Evolutionary conservation across 37 sponge, comb jelly and placozoan genomes (phyloP), one percentile per base, ranked within the genome.

Genomic region (Oscarella lobularis): DNA sequence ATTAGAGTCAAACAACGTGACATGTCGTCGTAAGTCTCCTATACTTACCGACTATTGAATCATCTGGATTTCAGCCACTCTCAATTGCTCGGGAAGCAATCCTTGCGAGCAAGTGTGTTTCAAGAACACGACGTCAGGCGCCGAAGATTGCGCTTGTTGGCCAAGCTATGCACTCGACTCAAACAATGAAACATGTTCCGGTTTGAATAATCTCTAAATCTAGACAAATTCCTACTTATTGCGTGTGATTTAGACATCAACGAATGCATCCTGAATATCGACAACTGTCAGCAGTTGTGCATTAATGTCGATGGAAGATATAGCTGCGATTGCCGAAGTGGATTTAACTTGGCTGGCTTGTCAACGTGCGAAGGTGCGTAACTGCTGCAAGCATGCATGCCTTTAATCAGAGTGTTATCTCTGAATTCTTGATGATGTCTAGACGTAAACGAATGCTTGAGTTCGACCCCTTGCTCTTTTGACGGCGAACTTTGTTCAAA

Each of bases 1-100:
- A 37, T 6, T 35, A 2, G 30, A 29, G n/a, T n/a, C n/a, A 6
- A 81, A 85, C 71, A 75, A 68, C 38, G 70, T 27, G 3, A 85
- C 77, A n/a, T 85, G 85, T 37, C 31, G 36, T 66, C 76, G 85
- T 85, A 76, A n/a, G n/a, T n/a, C n/a, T n/a, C n/a, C n/a, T n/a
- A n/a, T n/a, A n/a, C n/a, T n/a, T n/a, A n/a, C n/a, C n/a, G n/a
- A n/a, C n/a, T n/a, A n/a, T n/a, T n/a, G n/a, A n/a, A n/a, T n/a
- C n/a, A n/a, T n/a, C n/a, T n/a, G n/a, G n/a, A n/a, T n/a, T n/a
- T n/a, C n/a, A n/a, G n/a, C n/a, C n/a, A n/a, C n/a, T n/a, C n/a
- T n/a, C n/a, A n/a, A n/a, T n/a, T n/a, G n/a, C n/a, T n/a, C n/a
- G n/a, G n/a, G n/a, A n/a, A n/a, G n/a, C n/a, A n/a, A n/a, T n/a